Conservation (phyloP, 2,888 invertebrate species). For the Scaptomyza cyrtandrae region DNA sequence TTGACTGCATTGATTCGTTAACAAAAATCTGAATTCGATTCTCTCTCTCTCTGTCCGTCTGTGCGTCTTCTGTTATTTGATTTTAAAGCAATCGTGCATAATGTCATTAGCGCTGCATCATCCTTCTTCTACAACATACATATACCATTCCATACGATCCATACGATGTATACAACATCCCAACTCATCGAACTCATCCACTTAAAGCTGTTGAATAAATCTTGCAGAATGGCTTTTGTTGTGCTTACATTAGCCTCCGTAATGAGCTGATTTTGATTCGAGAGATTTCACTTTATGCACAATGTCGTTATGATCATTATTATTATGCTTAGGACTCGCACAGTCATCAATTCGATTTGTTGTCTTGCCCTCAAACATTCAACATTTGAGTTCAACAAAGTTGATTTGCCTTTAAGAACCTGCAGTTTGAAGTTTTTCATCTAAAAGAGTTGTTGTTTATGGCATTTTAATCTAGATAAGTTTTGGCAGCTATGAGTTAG, state of each 20-base stretch:
- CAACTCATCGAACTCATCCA: slow-evolving; percentile 19
- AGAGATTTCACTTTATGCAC: slow-evolving; percentile 73
- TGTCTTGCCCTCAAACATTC: neutral
- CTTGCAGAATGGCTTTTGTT: slow-evolving; percentile 79
- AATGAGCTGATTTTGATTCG: slow-evolving; percentile 77
- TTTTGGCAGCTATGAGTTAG: slow-evolving; percentile 8
- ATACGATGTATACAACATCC: no score
- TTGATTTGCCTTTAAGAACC: slow-evolving; percentile 23
- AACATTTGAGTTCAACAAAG: neutral
- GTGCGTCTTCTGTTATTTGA: slow-evolving; percentile 6
- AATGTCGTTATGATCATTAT: slow-evolving; percentile 55
- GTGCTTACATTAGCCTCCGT: slow-evolving; percentile 82
- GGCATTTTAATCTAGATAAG: slow-evolving; percentile 22
- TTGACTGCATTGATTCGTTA: slow-evolving; percentile 66
- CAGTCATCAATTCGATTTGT: slow-evolving; percentile 46
- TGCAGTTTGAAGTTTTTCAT: slow-evolving; percentile 18
- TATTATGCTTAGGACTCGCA: slow-evolving; percentile 50
- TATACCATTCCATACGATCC: neutral
- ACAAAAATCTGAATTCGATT: slow-evolving; percentile 44
- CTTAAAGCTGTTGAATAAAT: slow-evolving; percentile 72
- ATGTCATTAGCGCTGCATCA: slow-evolving; percentile 80
- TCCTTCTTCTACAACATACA: slow-evolving; percentile 43
- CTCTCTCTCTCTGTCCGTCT: slow-evolving; percentile 3
- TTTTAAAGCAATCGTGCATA: slow-evolving; percentile 61
- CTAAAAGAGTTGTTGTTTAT: slow-evolving; percentile 3